Percentiles rank a stretch among this genome's conserved stretches.
Evolutionary conservation across 30 jellyfish, hydroid and myxozoan species (phyloP).

Genomic region (Turritopsis rubra): DNA sequence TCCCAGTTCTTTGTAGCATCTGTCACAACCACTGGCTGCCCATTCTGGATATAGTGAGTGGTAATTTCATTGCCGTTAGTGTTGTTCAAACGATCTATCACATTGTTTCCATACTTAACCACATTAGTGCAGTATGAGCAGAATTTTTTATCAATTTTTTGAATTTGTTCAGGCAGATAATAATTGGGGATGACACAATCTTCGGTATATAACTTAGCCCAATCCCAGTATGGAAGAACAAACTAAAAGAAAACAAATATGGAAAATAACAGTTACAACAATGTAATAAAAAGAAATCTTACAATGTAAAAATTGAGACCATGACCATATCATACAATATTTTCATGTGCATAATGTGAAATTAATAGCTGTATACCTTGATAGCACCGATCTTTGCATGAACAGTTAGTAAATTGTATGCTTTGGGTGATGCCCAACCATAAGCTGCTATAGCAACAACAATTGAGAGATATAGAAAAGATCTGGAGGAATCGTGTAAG

Average conservation of each 20-base stretch:
- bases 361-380: not conserved
- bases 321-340: too few species aligned
- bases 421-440: conserved; percentile 4
- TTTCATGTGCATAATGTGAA: too few species aligned
- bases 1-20: conserved; percentile 11
- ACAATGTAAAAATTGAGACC: not conserved
- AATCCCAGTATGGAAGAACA: conserved; percentile 21
- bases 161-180: conserved; percentile 8
- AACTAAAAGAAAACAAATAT: not conserved
- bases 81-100: not conserved
- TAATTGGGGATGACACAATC: conserved; percentile 9
- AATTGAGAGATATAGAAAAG: not conserved
- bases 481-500: not conserved
- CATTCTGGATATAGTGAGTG: not conserved
- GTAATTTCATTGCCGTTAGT: not conserved
- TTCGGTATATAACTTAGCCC: not conserved
- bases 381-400: conserved; percentile 10
- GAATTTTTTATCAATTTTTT: not conserved
- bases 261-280: not conserved
- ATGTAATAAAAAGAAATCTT: not conserved
- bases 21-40: conserved; percentile 11
- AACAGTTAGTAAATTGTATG: not conserved
- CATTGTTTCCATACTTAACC: conserved; percentile 7
- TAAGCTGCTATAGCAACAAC: not conserved
- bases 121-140: conserved; percentile 17